A percentile compares a stretch with the other conserved stretches of the same genome.
phyloP scores from a whole-genome alignment of 2,888 invertebrate genomes.

The Dynastes maya region DNA sequence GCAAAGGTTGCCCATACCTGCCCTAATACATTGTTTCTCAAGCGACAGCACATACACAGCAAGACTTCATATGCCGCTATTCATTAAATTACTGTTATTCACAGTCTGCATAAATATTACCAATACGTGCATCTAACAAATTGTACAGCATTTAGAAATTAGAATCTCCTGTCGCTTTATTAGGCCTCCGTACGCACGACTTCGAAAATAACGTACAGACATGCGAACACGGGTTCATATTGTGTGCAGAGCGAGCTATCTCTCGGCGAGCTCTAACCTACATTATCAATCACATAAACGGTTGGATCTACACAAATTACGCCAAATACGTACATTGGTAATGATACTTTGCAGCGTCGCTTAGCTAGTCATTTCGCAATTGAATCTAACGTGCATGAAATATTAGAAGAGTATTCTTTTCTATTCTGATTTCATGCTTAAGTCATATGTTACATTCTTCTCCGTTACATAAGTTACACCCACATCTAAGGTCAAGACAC shows the following conservation, averaged over 20 bases:
- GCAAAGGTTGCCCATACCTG: too few relatives aligned
- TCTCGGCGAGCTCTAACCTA: conserved; percentile 1
- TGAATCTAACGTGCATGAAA: conserved; percentile 7
- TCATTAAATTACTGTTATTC: conserved; percentile 21
- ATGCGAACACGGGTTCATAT: conserved; percentile 3
- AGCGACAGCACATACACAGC: too few relatives aligned
- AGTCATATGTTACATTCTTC: background rate
- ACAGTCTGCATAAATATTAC: conserved; percentile 6
- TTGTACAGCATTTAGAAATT: conserved; percentile 27
- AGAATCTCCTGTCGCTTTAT: conserved; percentile 34
- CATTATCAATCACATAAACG: conserved; percentile 32
- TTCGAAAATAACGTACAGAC: conserved; percentile 4
- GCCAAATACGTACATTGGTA: conserved; percentile 24
- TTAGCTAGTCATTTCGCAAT: conserved; percentile 9
- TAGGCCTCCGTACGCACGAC: conserved; percentile 25
- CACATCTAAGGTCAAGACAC: background rate
- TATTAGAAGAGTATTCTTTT: background rate
- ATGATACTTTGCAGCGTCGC: conserved; percentile 8
- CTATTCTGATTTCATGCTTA: background rate
- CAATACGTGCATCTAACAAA: conserved; percentile 28
- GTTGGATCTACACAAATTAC: conserved; percentile 25
- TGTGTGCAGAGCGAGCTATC: background rate
- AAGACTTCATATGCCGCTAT: too few relatives aligned
- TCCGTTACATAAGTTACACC: conserved; percentile 14
- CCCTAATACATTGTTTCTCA: too few relatives aligned